Conservation (phyloP, 2,888 invertebrate species). For the Dicyrtoma fusca region DNA sequence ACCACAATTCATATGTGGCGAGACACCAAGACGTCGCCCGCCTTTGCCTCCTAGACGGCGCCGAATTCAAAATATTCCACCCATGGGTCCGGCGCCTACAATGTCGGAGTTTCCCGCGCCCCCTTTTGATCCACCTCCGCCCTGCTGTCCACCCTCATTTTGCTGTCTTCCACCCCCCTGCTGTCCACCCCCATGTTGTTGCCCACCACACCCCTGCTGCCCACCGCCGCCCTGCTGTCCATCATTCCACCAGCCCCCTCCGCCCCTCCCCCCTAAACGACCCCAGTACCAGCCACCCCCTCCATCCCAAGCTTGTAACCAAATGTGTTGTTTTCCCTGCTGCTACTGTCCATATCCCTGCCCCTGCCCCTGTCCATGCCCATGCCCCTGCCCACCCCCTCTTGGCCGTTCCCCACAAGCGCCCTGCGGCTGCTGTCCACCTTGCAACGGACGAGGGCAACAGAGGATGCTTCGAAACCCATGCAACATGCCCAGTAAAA, state of each 20-base stretch:
- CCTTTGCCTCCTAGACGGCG: no score
- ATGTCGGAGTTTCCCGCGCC: not conserved
- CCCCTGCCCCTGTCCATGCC: no score
- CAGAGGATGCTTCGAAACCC: no score
- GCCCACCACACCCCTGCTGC: not conserved
- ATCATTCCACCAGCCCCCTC: no score
- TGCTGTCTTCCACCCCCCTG: conserved; percentile 2
- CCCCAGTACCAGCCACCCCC: not conserved
- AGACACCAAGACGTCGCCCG: conserved; percentile 1
- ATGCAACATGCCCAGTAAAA: no score
- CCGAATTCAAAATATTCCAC: no score
- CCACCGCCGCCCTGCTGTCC: not conserved
- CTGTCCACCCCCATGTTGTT: conserved; percentile 18
- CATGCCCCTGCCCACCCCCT: no score
- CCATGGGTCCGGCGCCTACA: no score
- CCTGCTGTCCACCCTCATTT: not conserved
- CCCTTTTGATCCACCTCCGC: not conserved
- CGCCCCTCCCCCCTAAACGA: no score
- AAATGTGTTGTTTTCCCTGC: not conserved
- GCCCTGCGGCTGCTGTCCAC: no score
- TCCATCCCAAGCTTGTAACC: not conserved
- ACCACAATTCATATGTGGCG: conserved; percentile 1
- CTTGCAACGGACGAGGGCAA: no score
- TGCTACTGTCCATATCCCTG: not conserved
- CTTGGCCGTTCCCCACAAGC: no score